Evolutionary conservation across 1,140 invertebrate genomes (phyloP).

Genomic region (Drosophila funebris): DNA sequence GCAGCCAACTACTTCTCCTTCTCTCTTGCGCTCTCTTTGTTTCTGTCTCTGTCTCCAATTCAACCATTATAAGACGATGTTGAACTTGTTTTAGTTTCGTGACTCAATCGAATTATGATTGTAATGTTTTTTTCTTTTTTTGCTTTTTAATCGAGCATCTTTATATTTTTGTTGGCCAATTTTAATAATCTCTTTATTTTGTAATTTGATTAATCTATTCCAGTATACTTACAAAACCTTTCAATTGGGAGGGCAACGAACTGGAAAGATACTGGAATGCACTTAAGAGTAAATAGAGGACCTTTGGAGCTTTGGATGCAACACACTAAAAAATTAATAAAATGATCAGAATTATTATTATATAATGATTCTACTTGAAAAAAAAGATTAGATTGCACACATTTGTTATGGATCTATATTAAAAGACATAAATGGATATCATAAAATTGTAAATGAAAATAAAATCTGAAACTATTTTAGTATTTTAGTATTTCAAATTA

Average conservation of each 20-base stretch:
- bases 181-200: constrained; percentile 39
- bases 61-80: not conserved
- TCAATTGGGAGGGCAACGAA: constrained; percentile 80
- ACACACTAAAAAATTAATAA: not conserved
- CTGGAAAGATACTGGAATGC: constrained; percentile 67
- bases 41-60: not conserved
- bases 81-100: constrained; percentile 59
- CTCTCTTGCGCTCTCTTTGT: constrained; percentile 13
- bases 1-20: constrained; percentile 34
- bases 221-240: constrained; percentile 73
- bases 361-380: no score
- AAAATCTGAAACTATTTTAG: no score
- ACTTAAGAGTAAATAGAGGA: constrained; percentile 50
- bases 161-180: constrained; percentile 25
- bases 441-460: no score
- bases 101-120: constrained; percentile 12
- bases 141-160: no score
- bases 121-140: not conserved
- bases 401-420: no score
- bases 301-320: not conserved
- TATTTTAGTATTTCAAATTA: constrained; percentile 30
- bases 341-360: constrained; percentile 18
- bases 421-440: no score
- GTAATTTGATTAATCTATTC: constrained; percentile 31
- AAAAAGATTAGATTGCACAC: no score